A percentile compares a stretch with the other conserved stretches of the same genome.
phyloP scores from a whole-genome alignment of 2,888 invertebrate genomes.

The Rhodophaea formosa region DNA sequence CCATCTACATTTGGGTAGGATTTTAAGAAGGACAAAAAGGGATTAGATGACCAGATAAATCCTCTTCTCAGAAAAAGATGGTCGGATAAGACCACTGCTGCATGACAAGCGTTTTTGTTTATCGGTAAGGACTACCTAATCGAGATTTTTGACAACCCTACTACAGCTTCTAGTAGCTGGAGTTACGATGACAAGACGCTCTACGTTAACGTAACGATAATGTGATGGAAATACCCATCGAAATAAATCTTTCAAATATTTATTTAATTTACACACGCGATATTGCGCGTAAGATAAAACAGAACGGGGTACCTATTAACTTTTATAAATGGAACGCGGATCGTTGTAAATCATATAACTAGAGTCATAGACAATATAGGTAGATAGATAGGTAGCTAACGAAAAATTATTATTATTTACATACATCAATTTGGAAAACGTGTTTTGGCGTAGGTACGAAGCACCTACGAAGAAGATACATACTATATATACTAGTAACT shows the following conservation, averaged over 20 bases:
- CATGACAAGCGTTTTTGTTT: background rate
- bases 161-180: background rate
- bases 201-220: conserved; percentile 14
- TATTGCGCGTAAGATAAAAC: conserved; percentile 25
- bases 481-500: too few species aligned
- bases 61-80: too few species aligned
- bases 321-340: conserved; percentile 32
- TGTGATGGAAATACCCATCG: conserved; percentile 10
- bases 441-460: too few species aligned
- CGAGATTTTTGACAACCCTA: background rate
- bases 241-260: conserved; percentile 9
- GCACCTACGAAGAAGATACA: too few species aligned
- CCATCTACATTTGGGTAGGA: too few species aligned
- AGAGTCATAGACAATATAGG: conserved; percentile 22
- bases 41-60: too few species aligned
- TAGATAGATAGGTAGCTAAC: background rate
- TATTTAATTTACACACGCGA: background rate
- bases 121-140: background rate
- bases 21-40: too few species aligned
- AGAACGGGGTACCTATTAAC: conserved; percentile 20
- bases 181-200: conserved; percentile 21
- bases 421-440: too few species aligned
- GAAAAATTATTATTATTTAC: too few species aligned
- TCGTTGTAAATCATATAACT: conserved; percentile 33
- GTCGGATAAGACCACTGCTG: too few species aligned